Evolutionary conservation across 2,113 vertebrate genomes (phyloP), one percentile per base, ranked within the genome.

Genomic region (Raphicerus campestris): DNA sequence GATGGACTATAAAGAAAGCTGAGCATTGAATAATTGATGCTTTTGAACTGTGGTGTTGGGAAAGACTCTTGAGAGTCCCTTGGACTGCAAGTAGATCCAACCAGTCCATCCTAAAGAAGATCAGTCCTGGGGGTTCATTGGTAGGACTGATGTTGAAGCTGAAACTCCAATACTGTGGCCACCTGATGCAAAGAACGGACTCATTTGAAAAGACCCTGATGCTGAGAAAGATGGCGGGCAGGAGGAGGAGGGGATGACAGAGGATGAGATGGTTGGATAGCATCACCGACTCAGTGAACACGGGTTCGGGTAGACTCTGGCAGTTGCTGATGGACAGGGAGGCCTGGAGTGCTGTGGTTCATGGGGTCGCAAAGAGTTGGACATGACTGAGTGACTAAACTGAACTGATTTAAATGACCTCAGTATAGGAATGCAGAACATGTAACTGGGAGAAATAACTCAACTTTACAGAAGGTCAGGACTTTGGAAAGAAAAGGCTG

Each of bases 21-120:
- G 63, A 66, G 17, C 0, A 0, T 8, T 0, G 0, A 66, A n/a
- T 32, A 66, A 66, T 5, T 66, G 32, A 66, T 19, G 32, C 32
- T 66, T 66, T n/a, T 66, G 32, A 19, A 17, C 63, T 66, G 63
- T 35, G 63, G 32, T 35, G 4, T 66, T 66, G 17, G 32, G 4
- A 16, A 66, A 66, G 32, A 63, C 61, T 35, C 32, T 19, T 20
- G 17, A 66, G 32, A 66, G 63, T 66, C 63, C 63, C 4, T 35
- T 66, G 63, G 63, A 35, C 63, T 20, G 4, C 17, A 20, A 66
- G 32, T 32, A 66, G 32, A 35, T n/a, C 63, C 63, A 66, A 35
- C 8, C 8, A 66, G 32, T 3, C 63, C 16, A 19, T 20, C 32
- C 32, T 66, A 35, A 35, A 66, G 61, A 32, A 63, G 16, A 66